These are phyloP conservation scores for Mesocricetus auratus DNA, from an alignment of 2,113 vertebrate genomes.

Conservation along the genomic window DNA sequence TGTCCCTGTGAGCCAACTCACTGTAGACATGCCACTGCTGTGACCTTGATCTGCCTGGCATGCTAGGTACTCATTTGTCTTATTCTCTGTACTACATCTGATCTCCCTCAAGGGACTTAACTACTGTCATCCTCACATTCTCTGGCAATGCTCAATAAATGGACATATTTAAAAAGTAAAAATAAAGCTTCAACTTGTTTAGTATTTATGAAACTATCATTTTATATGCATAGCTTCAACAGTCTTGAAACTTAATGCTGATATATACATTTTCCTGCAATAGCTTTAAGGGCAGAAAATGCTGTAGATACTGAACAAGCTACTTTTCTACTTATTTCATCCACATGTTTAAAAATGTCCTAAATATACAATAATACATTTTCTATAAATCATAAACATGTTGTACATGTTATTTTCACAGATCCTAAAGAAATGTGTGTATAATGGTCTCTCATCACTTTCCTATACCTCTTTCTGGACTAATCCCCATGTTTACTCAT, in stretches of 20 bases:
- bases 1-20: neutral
- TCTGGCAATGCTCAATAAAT: neutral
- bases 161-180: slow-evolving; percentile 12
- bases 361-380: neutral
- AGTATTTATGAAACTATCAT: slow-evolving; percentile 44
- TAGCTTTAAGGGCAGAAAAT: slow-evolving; percentile 30
- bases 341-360: neutral
- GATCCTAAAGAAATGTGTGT: neutral
- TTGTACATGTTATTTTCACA: neutral
- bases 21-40: neutral
- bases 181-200: slow-evolving; percentile 14
- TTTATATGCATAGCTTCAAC: neutral
- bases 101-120: neutral
- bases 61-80: neutral
- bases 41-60: neutral
- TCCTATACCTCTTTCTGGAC: neutral
- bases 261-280: neutral
- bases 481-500: neutral
- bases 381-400: neutral
- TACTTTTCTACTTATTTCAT: slow-evolving; percentile 24
- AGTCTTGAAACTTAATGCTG: neutral
- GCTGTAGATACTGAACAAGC: slow-evolving; percentile 5
- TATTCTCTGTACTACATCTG: slow-evolving; percentile 4
- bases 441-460: neutral
- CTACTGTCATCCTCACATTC: neutral